These are phyloP conservation scores for Ephestia elutella DNA, from an alignment of 1,140 invertebrate species.

Conservation along the genomic window DNA sequence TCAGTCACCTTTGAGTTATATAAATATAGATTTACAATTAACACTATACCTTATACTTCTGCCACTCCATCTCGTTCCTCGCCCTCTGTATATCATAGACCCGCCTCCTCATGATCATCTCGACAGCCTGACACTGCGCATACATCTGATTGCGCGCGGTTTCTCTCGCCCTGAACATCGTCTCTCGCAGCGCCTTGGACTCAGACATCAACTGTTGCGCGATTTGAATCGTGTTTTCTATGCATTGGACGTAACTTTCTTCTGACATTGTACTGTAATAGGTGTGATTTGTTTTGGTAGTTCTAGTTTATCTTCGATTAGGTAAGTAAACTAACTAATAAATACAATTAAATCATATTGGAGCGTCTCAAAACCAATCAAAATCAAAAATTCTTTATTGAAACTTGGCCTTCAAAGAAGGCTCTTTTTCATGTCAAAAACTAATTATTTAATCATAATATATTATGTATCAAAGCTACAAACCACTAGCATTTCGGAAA, in stretches of 20 bases:
- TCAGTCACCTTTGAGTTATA: too few species aligned
- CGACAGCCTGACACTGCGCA: conserved; percentile 86
- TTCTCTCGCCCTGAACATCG: conserved; percentile 83
- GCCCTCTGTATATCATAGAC: conserved; percentile 90
- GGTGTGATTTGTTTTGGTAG: not conserved
- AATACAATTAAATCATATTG: too few species aligned
- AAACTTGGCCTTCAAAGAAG: too few species aligned
- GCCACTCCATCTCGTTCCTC: conserved; percentile 91
- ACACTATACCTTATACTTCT: conserved; percentile 81
- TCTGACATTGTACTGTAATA: conserved; percentile 77
- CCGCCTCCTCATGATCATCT: conserved; percentile 86
- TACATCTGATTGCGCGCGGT: conserved; percentile 85
- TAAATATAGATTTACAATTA: too few species aligned
- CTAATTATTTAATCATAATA: too few species aligned
- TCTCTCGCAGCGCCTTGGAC: conserved; percentile 84
- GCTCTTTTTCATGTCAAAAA: too few species aligned
- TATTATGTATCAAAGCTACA: too few species aligned
- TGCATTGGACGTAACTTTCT: conserved; percentile 88
- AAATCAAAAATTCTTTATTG: too few species aligned
- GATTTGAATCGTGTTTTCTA: conserved; percentile 82
- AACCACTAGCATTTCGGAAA: too few species aligned
- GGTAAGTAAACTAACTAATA: too few species aligned
- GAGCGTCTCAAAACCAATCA: too few species aligned
- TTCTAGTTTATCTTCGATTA: too few species aligned
- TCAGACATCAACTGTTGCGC: conserved; percentile 86